Evolutionary conservation across 2,888 invertebrate genomes (phyloP), one percentile per base, ranked within the genome.

Genomic region (Drosophila nigricruria): DNA sequence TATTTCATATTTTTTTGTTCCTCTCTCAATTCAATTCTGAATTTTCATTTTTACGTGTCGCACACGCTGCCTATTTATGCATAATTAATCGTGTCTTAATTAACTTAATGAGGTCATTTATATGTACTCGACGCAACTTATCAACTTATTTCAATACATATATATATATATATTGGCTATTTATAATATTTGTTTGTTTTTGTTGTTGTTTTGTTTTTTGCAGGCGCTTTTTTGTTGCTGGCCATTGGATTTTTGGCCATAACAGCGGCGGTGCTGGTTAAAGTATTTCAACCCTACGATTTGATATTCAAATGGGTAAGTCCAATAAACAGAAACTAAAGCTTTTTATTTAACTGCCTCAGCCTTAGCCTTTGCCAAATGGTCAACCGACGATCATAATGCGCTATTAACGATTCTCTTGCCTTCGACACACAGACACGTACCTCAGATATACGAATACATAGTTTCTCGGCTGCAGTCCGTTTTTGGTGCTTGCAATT

Each of bases 191-290:
- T 53, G n/a, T 36, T 38, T 53, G 9, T 27, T 36, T 36, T 36
- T 34, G 18, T 68, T 94, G 16, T 1, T 42, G 10, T 18, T 43
- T 95, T 62, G 58, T 94, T 95, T 62, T 62, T 94, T 95, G 3
- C 95, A 97, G 97, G 96, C 93, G 94, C 96, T 40, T 95, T 96
- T 87, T 93, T 95, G 49, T 93, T 96, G 73, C 94, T 96, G 88
- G 94, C 96, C 87, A 92, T 96, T 69, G 96, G 97, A 0, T 93
- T 96, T 80, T 92, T 95, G 79, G 94, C 96, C 0, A 91, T 97
- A 34, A 92, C 94, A 34, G 92, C 94, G 12, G 96, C 96, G n/a
- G 94, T 95, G 71, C 93, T 96, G 74, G 94, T 96, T 9, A 91
- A 96, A 63, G 93, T 96, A 40, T 92, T 95, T 36, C 94, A 96